Evolutionary conservation across 2,888 invertebrate genomes (phyloP).

Genomic region (Xestia ashworthii): DNA sequence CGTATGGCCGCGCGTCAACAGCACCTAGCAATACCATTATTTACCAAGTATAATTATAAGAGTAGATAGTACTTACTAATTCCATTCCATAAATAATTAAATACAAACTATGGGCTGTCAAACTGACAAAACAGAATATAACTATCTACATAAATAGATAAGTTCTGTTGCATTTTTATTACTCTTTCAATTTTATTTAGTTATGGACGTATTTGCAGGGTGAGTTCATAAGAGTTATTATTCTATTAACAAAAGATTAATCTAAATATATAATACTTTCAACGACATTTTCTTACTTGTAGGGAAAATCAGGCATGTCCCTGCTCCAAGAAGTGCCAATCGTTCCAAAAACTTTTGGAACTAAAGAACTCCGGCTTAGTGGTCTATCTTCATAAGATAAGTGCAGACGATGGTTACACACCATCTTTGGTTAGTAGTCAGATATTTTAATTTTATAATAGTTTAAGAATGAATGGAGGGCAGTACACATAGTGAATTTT

Average conservation of each 20-base stretch:
- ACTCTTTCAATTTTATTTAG: neutral
- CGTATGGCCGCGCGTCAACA: too few species aligned
- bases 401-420: slow-evolving; percentile 65
- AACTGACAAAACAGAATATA: slow-evolving; percentile 9
- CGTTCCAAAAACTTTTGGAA: slow-evolving; percentile 70
- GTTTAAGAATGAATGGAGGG: neutral
- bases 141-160: neutral
- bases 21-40: too few species aligned
- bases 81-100: slow-evolving; percentile 4
- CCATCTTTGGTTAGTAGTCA: neutral
- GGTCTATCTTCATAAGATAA: slow-evolving; percentile 69
- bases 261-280: neutral
- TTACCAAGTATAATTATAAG: neutral
- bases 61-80: neutral
- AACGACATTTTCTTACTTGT: neutral
- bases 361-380: slow-evolving; percentile 72
- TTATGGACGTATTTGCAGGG: slow-evolving; percentile 17
- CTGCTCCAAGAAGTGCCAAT: slow-evolving; percentile 37
- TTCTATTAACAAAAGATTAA: neutral
- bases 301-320: slow-evolving; percentile 48
- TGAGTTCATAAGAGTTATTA: slow-evolving; percentile 1
- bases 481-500: too few species aligned
- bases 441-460: neutral
- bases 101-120: slow-evolving; percentile 8
- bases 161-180: neutral